Evolutionary conservation across 2,113 vertebrate genomes (phyloP).

Genomic region (Drymodes brunneopygia): DNA sequence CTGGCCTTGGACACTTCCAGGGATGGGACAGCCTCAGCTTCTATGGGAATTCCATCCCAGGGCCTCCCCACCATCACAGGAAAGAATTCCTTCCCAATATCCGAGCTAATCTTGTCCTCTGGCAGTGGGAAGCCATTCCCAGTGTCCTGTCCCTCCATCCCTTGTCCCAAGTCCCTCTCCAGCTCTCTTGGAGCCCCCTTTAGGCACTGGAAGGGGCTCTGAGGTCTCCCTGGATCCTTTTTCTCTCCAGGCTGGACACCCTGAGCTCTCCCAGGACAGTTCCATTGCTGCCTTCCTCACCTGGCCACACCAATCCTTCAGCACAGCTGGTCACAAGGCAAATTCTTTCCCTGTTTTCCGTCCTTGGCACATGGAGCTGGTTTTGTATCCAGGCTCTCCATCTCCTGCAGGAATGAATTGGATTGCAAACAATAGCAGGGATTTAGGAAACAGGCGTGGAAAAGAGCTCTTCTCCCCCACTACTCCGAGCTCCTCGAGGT

Average conservation of each 20-base stretch:
- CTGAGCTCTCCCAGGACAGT: neutral
- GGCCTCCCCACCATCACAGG: fast-evolving
- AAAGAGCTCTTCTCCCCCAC: neutral
- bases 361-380: neutral
- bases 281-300: neutral
- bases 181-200: neutral
- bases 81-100: neutral
- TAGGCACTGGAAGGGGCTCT: neutral
- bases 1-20: neutral
- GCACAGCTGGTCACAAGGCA: too few species aligned
- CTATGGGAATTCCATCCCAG: fast-evolving
- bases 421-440: neutral
- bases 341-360: fast-evolving
- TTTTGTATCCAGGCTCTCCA: neutral
- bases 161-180: neutral
- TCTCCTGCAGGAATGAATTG: neutral
- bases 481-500: neutral
- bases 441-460: neutral
- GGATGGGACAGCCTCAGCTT: neutral
- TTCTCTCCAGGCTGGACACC: fast-evolving
- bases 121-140: neutral
- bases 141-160: neutral
- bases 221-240: neutral
- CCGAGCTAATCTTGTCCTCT: neutral
- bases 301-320: neutral